phyloP scores from a whole-genome alignment of 2,113 vertebrate species.

The Rattus norvegicus region GRCr8 NC_086032.1:60063001-60063500 shows the following conservation, averaged over 20 bases:
- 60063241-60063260: background rate
- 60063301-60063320: background rate
- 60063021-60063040: background rate
- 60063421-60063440: too few relatives aligned
- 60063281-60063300: too few relatives aligned
- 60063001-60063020: background rate
- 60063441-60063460: too few relatives aligned
- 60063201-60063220: background rate
- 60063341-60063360: background rate
- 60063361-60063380: background rate
- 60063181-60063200: background rate
- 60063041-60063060: background rate
- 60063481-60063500: too few relatives aligned
- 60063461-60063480: too few relatives aligned
- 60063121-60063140: background rate
- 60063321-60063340: background rate
- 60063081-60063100: background rate
- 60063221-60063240: background rate
- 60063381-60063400: background rate
- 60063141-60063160: background rate
- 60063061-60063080: background rate
- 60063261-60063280: background rate
- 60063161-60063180: background rate
- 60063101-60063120: background rate
- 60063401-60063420: background rate